Evolutionary conservation across 2,113 vertebrate species (phyloP).

Genomic region (Gopherus evgoodei): DNA sequence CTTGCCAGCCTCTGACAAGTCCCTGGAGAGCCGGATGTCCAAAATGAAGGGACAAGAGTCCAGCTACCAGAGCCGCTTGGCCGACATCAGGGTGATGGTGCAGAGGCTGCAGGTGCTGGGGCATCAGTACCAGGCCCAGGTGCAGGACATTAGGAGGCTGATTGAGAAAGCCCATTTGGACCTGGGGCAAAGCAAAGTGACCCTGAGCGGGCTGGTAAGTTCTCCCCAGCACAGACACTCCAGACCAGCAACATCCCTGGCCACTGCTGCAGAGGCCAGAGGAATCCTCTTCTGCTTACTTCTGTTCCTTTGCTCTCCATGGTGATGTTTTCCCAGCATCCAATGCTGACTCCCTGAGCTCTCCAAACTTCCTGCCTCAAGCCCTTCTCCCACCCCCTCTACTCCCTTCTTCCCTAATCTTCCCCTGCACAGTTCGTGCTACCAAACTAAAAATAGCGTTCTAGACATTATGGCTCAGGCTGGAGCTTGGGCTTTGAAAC

Average conservation of each 20-base stretch:
- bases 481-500: too few relatives aligned
- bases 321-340: not conserved
- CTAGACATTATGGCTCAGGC: too few relatives aligned
- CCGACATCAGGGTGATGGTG: slow-evolving; percentile 56
- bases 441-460: too few relatives aligned
- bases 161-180: slow-evolving; percentile 76
- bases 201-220: slow-evolving; percentile 80
- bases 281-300: not conserved
- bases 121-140: slow-evolving; percentile 73
- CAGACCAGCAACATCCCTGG: not conserved
- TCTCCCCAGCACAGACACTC: rapidly evolving
- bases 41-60: slow-evolving; percentile 75
- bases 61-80: slow-evolving; percentile 70
- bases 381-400: not conserved
- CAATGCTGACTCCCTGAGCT: not conserved
- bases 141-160: slow-evolving; percentile 72
- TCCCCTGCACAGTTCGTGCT: not conserved
- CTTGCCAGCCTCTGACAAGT: slow-evolving; percentile 76
- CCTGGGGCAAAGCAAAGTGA: slow-evolving; percentile 72
- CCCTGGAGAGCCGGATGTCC: slow-evolving; percentile 77
- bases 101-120: slow-evolving; percentile 62
- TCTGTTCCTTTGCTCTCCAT: not conserved
- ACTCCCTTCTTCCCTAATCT: not conserved
- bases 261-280: not conserved
- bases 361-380: not conserved